These are phyloP conservation scores for Sphaerophoria rueppellii DNA, from an alignment of 2,888 invertebrate species.

Conservation along the genomic window DNA sequence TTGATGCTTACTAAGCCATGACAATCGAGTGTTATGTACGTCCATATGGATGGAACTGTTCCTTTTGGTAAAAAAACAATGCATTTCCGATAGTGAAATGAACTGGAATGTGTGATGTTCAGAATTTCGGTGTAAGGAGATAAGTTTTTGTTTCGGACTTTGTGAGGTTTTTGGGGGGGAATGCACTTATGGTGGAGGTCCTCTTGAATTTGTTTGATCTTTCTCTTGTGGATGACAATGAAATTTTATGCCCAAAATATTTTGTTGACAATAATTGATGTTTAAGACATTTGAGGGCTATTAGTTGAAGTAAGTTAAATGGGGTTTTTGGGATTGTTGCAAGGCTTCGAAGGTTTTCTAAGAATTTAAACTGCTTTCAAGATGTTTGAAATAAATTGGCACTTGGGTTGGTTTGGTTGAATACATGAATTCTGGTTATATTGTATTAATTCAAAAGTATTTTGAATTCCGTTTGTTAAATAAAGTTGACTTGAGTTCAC, in stretches of 20 bases:
- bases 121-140: neutral
- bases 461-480: too few relatives aligned
- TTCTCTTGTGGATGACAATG: neutral
- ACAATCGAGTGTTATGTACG: conserved; percentile 7
- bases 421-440: too few relatives aligned
- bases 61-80: conserved; percentile 10
- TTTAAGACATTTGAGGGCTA: conserved; percentile 14
- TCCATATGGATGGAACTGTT: too few relatives aligned
- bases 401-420: too few relatives aligned
- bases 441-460: too few relatives aligned
- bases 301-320: conserved; percentile 23
- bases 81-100: conserved; percentile 26
- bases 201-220: neutral
- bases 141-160: conserved; percentile 4
- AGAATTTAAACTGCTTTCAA: too few relatives aligned
- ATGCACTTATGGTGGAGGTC: neutral
- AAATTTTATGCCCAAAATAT: neutral
- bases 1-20: conserved; percentile 34
- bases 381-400: too few relatives aligned
- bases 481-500: too few relatives aligned
- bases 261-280: conserved; percentile 29
- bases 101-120: conserved; percentile 35
- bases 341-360: too few relatives aligned
- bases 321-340: too few relatives aligned
- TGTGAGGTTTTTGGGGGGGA: neutral